These are phyloP conservation scores for Brachionus calyciflorus DNA, from an alignment of 1,140 invertebrate genomes.

Conservation along the genomic window DNA sequence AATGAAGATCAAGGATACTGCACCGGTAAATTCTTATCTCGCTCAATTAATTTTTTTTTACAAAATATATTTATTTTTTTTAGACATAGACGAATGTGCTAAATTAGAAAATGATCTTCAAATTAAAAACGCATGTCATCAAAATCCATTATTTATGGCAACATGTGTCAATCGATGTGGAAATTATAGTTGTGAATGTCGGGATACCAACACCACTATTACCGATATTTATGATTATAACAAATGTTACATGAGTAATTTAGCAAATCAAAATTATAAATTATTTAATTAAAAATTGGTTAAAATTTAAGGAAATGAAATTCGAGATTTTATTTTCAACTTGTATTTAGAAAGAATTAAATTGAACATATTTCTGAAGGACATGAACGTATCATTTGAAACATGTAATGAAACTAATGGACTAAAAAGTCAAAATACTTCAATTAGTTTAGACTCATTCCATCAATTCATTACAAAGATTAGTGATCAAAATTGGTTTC, in stretches of 20 bases:
- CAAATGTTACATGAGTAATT: constrained; percentile 20
- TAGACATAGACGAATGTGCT: constrained; percentile 36
- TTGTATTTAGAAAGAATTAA: background rate
- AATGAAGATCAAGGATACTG: background rate
- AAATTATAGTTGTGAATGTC: constrained; percentile 17
- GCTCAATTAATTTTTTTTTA: background rate
- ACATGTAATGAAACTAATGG: background rate
- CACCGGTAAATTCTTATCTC: too few relatives aligned
- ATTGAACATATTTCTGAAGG: background rate
- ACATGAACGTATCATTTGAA: constrained; percentile 5
- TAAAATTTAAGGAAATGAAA: background rate
- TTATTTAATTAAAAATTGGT: background rate
- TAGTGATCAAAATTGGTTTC: constrained; percentile 3
- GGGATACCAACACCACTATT: background rate
- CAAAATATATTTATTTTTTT: background rate
- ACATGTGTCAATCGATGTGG: constrained; percentile 29
- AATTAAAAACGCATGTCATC: background rate
- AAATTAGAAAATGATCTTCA: constrained; percentile 23
- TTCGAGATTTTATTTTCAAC: constrained; percentile 15
- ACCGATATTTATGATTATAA: background rate
- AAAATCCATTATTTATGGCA: background rate
- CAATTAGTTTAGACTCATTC: background rate
- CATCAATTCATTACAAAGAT: background rate
- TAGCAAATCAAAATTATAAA: background rate
- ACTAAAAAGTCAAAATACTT: background rate